These are phyloP conservation scores for Planiliza haematocheilus DNA, from an alignment of 2,113 vertebrate genomes.

Conservation along the genomic window DNA sequence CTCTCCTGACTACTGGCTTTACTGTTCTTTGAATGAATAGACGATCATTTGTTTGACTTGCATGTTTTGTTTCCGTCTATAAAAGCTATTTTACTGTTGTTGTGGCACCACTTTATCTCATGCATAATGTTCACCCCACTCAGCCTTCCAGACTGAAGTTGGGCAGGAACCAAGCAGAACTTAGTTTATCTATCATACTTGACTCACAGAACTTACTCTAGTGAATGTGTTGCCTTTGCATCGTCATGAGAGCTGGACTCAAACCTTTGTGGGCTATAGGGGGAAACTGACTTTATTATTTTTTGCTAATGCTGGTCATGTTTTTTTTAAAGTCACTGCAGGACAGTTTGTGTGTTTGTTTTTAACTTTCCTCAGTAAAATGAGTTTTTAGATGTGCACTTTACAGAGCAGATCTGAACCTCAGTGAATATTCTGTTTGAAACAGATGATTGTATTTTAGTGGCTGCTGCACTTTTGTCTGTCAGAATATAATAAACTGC, in stretches of 20 bases:
- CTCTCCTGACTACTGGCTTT: not conserved
- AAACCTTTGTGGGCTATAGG: slow-evolving; percentile 48
- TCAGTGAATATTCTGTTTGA: slow-evolving; percentile 74
- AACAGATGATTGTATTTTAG: slow-evolving; percentile 67
- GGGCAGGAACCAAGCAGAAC: slow-evolving; percentile 77
- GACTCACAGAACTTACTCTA: slow-evolving; percentile 35
- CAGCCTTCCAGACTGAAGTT: slow-evolving; percentile 39
- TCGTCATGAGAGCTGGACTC: slow-evolving; percentile 91
- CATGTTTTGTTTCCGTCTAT: slow-evolving; percentile 53
- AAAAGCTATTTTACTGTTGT: not conserved
- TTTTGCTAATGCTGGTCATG: slow-evolving; percentile 84
- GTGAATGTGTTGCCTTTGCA: slow-evolving; percentile 33
- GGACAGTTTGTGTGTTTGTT: slow-evolving; percentile 78
- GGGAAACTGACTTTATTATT: slow-evolving; percentile 45
- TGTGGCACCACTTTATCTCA: not conserved
- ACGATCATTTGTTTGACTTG: slow-evolving; percentile 28
- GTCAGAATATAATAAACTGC: slow-evolving; percentile 79
- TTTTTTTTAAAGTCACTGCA: slow-evolving; percentile 82
- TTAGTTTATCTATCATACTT: slow-evolving; percentile 41
- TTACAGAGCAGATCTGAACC: slow-evolving; percentile 27
- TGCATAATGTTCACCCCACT: slow-evolving; percentile 25
- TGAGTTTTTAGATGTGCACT: slow-evolving; percentile 36
- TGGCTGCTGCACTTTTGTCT: slow-evolving; percentile 75
- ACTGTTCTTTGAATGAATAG: not conserved
- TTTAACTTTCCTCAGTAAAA: slow-evolving; percentile 58